Evolutionary conservation across 2,797 vertebrate species (phyloP).

Genomic region (Macroramphosus scolopax): DNA sequence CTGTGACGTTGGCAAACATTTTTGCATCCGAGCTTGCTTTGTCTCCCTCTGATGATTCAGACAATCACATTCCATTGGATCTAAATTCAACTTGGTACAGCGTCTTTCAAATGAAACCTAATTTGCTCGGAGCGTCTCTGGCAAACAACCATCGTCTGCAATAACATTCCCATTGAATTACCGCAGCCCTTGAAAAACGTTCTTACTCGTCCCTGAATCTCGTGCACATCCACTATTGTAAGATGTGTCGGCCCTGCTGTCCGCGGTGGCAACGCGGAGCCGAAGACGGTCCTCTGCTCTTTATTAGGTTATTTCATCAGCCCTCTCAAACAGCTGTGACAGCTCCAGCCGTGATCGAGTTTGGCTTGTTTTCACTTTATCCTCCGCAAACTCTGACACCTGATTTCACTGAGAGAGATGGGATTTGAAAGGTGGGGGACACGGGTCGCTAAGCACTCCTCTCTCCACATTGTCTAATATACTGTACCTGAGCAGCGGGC

Average conservation of each 20-base stretch:
- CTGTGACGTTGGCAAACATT: too few relatives aligned
- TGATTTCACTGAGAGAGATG: conserved; percentile 74
- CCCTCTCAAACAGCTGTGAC: conserved; percentile 66
- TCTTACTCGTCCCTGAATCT: conserved; percentile 20
- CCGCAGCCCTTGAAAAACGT: conserved; percentile 16
- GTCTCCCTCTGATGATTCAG: too few relatives aligned
- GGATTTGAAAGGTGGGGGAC: conserved; percentile 74
- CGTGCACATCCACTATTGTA: conserved; percentile 28
- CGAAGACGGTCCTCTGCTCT: conserved; percentile 49
- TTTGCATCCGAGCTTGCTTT: too few relatives aligned
- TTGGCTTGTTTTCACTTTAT: conserved; percentile 76
- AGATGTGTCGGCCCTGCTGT: conserved; percentile 37
- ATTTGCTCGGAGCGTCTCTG: too few relatives aligned
- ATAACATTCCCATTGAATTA: conserved; percentile 8
- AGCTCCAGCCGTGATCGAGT: conserved; percentile 67
- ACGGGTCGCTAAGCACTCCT: conserved; percentile 64
- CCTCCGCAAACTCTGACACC: conserved; percentile 75
- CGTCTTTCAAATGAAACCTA: too few relatives aligned
- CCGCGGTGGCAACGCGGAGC: conserved; percentile 20
- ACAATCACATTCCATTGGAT: too few relatives aligned
- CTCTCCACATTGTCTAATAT: conserved; percentile 55
- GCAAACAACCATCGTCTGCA: conserved; percentile 3
- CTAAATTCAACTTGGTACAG: too few relatives aligned
- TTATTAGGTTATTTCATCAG: conserved; percentile 72
- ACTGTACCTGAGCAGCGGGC: conserved; percentile 55